Evolutionary conservation across 2,113 vertebrate species (phyloP).

Genomic region (Mirounga angustirostris): DNA sequence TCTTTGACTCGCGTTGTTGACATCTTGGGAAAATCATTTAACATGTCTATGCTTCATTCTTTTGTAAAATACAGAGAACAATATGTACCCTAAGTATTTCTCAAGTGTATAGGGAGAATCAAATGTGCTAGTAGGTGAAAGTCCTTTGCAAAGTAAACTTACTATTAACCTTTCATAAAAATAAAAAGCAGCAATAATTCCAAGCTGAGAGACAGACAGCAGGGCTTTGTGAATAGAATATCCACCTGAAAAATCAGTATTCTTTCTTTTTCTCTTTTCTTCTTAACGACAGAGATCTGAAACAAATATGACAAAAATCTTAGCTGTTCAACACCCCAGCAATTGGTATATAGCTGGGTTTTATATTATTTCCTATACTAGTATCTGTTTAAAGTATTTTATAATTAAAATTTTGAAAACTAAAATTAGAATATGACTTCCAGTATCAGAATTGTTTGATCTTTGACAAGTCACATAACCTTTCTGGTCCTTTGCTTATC

Average conservation of each 20-base stretch:
- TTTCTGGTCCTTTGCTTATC: background rate
- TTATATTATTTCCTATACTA: background rate
- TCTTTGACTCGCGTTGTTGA: background rate
- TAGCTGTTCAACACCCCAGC: background rate
- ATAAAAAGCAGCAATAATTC: background rate
- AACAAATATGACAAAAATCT: background rate
- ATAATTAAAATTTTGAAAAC: background rate
- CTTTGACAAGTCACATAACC: background rate
- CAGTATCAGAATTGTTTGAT: background rate
- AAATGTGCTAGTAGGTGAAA: background rate
- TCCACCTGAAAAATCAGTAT: background rate
- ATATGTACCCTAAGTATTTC: background rate
- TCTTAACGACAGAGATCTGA: background rate
- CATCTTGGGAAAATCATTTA: background rate
- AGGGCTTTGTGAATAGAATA: background rate
- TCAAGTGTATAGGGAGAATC: background rate
- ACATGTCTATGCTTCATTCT: background rate
- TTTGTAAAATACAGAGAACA: background rate
- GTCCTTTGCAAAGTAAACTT: constrained; percentile 8
- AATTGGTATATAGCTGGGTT: background rate
- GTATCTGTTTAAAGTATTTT: background rate
- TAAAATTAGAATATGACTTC: background rate
- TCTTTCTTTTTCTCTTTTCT: constrained; percentile 11
- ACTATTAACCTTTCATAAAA: constrained; percentile 30
- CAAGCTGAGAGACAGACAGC: background rate